phyloP scores from a whole-genome alignment of 2,113 vertebrate species.

The Syngnathus floridae region DNA sequence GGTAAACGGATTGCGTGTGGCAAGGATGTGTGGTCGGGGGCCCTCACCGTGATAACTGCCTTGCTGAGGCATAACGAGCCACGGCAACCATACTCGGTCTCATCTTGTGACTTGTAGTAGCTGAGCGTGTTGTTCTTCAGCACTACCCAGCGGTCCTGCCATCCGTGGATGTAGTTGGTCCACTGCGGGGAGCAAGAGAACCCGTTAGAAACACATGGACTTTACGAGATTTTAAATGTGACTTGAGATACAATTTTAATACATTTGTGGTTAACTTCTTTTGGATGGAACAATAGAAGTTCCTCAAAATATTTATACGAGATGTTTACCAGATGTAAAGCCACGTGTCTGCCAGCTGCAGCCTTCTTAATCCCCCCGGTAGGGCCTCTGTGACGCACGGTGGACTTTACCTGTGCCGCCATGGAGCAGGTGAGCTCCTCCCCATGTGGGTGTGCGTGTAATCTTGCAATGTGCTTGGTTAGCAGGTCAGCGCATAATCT shows the following conservation, averaged over 20 bases:
- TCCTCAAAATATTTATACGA: not conserved
- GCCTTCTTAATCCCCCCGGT: conserved; percentile 28
- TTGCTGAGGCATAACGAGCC: conserved; percentile 97
- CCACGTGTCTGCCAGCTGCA: conserved; percentile 4
- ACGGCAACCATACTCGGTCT: conserved; percentile 91
- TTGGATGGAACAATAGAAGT: not conserved
- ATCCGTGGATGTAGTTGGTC: conserved; percentile 99
- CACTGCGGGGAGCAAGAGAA: conserved; percentile 70
- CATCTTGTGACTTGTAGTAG: conserved; percentile 96
- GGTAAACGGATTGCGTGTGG: not conserved
- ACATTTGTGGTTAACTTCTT: not conserved
- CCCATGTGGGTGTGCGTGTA: conserved; percentile 29
- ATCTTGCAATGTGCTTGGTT: conserved; percentile 50
- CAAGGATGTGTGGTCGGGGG: not conserved
- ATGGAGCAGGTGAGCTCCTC: conserved; percentile 43
- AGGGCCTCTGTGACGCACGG: conserved; percentile 9
- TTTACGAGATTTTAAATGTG: too few relatives aligned
- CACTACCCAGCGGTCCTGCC: conserved; percentile 97
- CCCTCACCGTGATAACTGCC: conserved; percentile 90
- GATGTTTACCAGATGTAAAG: not conserved
- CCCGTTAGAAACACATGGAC: not conserved
- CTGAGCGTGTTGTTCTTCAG: conserved; percentile 90
- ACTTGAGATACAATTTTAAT: too few relatives aligned
- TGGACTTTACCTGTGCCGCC: conserved; percentile 19
- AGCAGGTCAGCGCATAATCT: conserved; percentile 49